Evolutionary conservation across 2,797 vertebrate species (phyloP), one percentile per base, ranked within the genome.

Genomic region (Graptemys geographica): DNA sequence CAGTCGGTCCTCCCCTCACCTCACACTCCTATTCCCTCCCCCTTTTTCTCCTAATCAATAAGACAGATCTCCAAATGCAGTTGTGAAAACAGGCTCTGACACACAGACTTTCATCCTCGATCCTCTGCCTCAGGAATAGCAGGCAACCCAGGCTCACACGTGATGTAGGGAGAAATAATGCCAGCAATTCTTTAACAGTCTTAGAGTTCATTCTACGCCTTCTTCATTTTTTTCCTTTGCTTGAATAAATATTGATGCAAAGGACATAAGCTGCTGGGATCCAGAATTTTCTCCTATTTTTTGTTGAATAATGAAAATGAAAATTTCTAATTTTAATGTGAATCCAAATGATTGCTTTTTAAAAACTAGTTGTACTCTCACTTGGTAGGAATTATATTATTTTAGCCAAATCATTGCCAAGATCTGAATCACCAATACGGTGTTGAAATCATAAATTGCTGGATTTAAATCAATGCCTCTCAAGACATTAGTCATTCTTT

Each of bases 21-120:
- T 97, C 97, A 94, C 96, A 97, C 98, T 98, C 98, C 93, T 98
- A 96, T 98, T 98, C 96, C 97, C 98, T 96, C 98, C 97, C 96
- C 96, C 92, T 96, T 96, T 90, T 90, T 97, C 93, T 94, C 95
- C 96, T 93, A 97, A 98, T 98, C 98, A 98, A 98, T 98, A 98
- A 97, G 97, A 98, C 97, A 95, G 97, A 98, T 98, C 96, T 98
- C 97, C 97, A 98, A 98, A 98, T 94, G 97, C 97, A 98, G 96
- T 95, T 96, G 97, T 97, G 97, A 95, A 98, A 98, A 98, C 97
- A 97, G 98, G 96, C 98, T 98, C 96, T 84, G 96, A 97, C 97
- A 97, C 96, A 96, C 96, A 97, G 96, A 97, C 96, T 97, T 98
- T 98, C 97, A 95, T 96, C 96, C 96, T 96, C 96, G 28, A 95